Evolutionary conservation across 2,888 invertebrate species (phyloP).

Genomic region (Hypolimnas misippus): DNA sequence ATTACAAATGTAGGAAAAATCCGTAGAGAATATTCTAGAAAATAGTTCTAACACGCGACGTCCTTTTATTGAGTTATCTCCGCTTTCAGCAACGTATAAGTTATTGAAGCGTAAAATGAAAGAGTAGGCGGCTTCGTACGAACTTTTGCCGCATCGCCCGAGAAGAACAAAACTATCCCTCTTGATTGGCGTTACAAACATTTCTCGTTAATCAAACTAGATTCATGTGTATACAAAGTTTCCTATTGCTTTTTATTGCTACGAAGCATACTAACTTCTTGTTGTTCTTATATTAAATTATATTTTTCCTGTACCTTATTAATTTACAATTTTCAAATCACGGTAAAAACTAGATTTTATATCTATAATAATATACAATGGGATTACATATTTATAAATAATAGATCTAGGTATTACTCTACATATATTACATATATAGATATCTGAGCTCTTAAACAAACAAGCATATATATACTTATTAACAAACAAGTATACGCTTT

Average conservation of each 20-base stretch:
- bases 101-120: conserved; percentile 32
- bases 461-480: neutral
- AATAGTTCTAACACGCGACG: neutral
- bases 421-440: neutral
- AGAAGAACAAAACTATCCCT: conserved; percentile 10
- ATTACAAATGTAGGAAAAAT: neutral
- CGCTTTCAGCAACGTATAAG: conserved; percentile 12
- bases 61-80: conserved; percentile 10
- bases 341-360: too few relatives aligned
- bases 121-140: conserved; percentile 14
- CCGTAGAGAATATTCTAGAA: neutral
- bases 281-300: too few relatives aligned
- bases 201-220: conserved; percentile 16
- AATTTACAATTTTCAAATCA: too few relatives aligned
- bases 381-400: too few relatives aligned
- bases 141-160: conserved; percentile 19
- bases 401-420: neutral
- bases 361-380: too few relatives aligned
- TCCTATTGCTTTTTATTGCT: neutral
- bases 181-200: conserved; percentile 22
- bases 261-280: neutral
- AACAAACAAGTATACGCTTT: neutral
- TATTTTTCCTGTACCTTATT: too few relatives aligned
- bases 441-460: neutral
- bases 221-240: neutral